Evolutionary conservation across 2,113 vertebrate species (phyloP).

Genomic region (Ibidorhyncha struthersii): DNA sequence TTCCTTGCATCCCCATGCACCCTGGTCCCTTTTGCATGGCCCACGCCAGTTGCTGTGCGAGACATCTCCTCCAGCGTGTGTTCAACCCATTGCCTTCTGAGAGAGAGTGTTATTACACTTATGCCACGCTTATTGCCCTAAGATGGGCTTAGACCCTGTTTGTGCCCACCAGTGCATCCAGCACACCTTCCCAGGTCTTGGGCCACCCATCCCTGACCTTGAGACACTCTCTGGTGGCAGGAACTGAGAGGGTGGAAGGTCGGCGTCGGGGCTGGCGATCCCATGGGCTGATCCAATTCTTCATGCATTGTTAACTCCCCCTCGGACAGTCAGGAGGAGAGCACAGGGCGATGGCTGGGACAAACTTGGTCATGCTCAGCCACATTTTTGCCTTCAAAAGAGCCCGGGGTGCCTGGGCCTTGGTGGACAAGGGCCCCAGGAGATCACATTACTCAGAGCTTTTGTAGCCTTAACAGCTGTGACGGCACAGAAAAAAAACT

Average conservation of each 20-base stretch:
- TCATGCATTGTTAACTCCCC: neutral
- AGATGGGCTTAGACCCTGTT: neutral
- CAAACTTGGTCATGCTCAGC: constrained; percentile 1
- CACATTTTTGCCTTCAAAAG: constrained; percentile 44
- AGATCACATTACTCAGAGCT: constrained; percentile 43
- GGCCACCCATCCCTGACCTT: neutral
- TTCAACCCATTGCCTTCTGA: neutral
- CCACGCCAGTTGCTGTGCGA: accelerated
- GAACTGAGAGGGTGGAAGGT: neutral
- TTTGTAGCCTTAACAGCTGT: constrained; percentile 57
- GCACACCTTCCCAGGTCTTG: neutral
- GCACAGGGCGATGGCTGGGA: neutral
- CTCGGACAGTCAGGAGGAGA: neutral
- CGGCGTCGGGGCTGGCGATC: neutral
- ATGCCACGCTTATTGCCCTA: neutral
- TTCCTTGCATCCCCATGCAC: neutral
- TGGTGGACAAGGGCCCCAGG: neutral
- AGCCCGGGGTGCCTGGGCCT: neutral
- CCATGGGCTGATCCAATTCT: neutral
- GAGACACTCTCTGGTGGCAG: neutral
- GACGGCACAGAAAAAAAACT: neutral
- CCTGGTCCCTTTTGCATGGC: neutral
- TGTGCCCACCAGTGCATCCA: neutral
- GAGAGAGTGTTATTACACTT: neutral
- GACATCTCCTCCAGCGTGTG: neutral